Evolutionary conservation across 1,140 invertebrate genomes (phyloP).

Genomic region (Drosophila triauraria): DNA sequence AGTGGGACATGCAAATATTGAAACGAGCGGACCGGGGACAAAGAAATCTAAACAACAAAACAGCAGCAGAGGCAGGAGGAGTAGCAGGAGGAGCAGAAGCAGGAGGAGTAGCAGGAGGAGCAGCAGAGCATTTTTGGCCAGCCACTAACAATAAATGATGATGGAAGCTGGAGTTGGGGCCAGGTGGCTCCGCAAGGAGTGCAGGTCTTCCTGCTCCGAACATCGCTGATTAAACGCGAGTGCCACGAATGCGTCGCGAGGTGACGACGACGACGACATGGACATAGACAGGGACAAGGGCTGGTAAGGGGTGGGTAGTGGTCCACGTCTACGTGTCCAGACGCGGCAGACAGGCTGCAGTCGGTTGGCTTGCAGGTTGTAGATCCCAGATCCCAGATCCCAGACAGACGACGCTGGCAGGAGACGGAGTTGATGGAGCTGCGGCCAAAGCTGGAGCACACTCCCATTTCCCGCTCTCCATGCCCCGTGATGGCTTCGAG

Average conservation of each 20-base stretch:
- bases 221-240: slow-evolving; percentile 62
- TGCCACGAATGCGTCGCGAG: slow-evolving; percentile 78
- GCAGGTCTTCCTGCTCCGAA: slow-evolving; percentile 33
- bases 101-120: no score
- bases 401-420: slow-evolving; percentile 33
- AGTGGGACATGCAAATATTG: slow-evolving; percentile 73
- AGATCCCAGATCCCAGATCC: slow-evolving; percentile 54
- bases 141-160: slow-evolving; percentile 75
- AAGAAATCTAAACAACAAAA: slow-evolving; percentile 81
- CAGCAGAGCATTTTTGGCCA: slow-evolving; percentile 51
- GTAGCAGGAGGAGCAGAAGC: no score
- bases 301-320: not conserved
- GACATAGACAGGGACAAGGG: slow-evolving; percentile 23
- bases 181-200: slow-evolving; percentile 24
- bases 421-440: slow-evolving; percentile 11
- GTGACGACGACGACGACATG: slow-evolving; percentile 72
- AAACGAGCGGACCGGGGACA: slow-evolving; percentile 66
- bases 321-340: slow-evolving; percentile 68
- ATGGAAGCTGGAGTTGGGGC: slow-evolving; percentile 30
- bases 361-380: slow-evolving; percentile 46
- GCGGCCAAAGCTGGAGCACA: not conserved
- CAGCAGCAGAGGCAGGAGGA: slow-evolving; percentile 24
- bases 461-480: not conserved
- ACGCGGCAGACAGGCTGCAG: slow-evolving; percentile 49
- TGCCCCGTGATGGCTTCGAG: slow-evolving; percentile 27